These are phyloP conservation scores for Bryconaethiops microstoma DNA, from an alignment of 2,797 vertebrate species.

Conservation along the genomic window DNA sequence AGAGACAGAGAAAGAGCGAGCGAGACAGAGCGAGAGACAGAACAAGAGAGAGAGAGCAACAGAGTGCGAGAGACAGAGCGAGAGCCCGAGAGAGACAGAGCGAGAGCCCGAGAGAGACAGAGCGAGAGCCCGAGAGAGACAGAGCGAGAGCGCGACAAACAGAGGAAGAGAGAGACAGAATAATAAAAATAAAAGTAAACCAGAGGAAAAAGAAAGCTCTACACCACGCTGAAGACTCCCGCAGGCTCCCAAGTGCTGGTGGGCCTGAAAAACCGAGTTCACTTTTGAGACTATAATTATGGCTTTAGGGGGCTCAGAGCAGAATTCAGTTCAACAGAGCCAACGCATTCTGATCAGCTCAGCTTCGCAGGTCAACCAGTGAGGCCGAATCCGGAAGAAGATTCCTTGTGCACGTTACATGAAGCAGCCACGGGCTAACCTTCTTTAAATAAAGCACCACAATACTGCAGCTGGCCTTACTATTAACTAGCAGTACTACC, in stretches of 20 bases:
- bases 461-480: neutral
- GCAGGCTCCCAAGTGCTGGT: slow-evolving; percentile 8
- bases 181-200: neutral
- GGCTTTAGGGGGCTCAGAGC: slow-evolving; percentile 23
- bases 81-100: too few relatives aligned
- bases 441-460: neutral
- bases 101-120: too few relatives aligned
- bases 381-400: slow-evolving; percentile 4
- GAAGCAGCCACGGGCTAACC: slow-evolving; percentile 32
- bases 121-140: too few relatives aligned
- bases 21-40: too few relatives aligned
- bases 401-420: slow-evolving; percentile 16
- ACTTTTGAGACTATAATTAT: slow-evolving; percentile 26
- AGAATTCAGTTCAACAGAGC: slow-evolving; percentile 8
- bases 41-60: neutral
- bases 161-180: neutral
- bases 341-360: slow-evolving; percentile 18
- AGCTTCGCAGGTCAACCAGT: slow-evolving; percentile 4
- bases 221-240: slow-evolving; percentile 17
- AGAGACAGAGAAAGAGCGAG: too few relatives aligned
- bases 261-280: slow-evolving; percentile 22
- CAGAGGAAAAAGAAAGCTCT: neutral
- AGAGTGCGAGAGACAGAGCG: too few relatives aligned
- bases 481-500: neutral
- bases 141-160: neutral